Evolutionary conservation across 2,113 vertebrate genomes (phyloP), one percentile per base, ranked within the genome.

Genomic region (Mormyrus lacerda): DNA sequence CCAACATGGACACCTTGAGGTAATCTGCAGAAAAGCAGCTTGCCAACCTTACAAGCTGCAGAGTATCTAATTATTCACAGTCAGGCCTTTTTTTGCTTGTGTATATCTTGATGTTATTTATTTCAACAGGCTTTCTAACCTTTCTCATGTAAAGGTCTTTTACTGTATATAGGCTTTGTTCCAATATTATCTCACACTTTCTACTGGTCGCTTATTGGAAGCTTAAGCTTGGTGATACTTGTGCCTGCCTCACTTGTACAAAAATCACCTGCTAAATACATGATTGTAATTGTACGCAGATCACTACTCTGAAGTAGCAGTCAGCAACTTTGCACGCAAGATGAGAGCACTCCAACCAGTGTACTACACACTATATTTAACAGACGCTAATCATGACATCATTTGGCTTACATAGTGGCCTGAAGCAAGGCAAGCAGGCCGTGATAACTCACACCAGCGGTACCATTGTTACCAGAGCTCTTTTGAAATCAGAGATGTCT

Each of bases 401-500:
- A 48, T 85, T n/a, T 27, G 83, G 83, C 19, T 48, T 10, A 50
- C 8, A 27, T 50, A 50, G 45, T n/a, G 21, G 13, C 83, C 83
- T 27, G 83, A 85, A 50, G 44, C n/a, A 7, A 24, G 47, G 2
- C 2, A 50, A 50, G 24, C 47, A 85, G 47, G n/a, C 44, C 11
- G 8, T 48, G 45, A 47, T 50, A 47, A 4, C 45, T 47, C 13
- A 85, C 44, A 85, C 44, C 44, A 85, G 19, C n/a, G 44, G 47
- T 13, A 5, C 83, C 44, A 85, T 85, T 85, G 83, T 85, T 85
- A 85, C 27, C 61, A 50, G 45, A 24, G n/a, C 44, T 50, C 83
- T 85, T 85, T 85, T 85, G 83, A 85, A 85, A 47, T 27, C 83
- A 85, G 44, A 85, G 83, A 85, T 10, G 31, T 42, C 31, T 76